phyloP scores from a whole-genome alignment of 2,797 vertebrate genomes.

The Scomberomorus guttatus region DNA sequence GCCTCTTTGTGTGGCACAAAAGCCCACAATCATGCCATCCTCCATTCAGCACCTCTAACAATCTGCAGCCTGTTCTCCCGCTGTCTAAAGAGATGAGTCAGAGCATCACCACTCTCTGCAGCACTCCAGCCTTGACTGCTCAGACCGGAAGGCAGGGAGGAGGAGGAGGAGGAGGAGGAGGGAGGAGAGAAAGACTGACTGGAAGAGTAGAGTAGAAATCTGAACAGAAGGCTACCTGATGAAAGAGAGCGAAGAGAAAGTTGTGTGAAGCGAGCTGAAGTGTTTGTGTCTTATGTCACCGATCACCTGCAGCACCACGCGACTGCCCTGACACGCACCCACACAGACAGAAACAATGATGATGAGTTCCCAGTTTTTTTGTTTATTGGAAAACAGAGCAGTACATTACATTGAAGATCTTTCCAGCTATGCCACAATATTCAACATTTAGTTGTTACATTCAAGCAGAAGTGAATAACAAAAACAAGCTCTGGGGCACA shows the following conservation, averaged over 20 bases:
- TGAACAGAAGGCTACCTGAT: neutral
- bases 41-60: slow-evolving; percentile 52
- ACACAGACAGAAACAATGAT: slow-evolving; percentile 18
- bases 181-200: neutral
- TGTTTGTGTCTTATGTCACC: slow-evolving; percentile 14
- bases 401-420: slow-evolving; percentile 2
- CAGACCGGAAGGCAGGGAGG: slow-evolving; percentile 1
- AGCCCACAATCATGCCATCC: slow-evolving; percentile 61
- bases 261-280: neutral
- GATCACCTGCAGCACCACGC: slow-evolving; percentile 48
- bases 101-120: slow-evolving; percentile 35
- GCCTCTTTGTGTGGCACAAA: slow-evolving; percentile 66
- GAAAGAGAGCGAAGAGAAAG: neutral
- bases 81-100: slow-evolving; percentile 74
- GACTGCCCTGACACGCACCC: neutral
- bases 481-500: slow-evolving; percentile 7
- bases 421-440: slow-evolving; percentile 5
- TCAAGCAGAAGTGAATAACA: slow-evolving; percentile 16
- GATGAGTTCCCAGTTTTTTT: slow-evolving; percentile 46
- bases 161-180: slow-evolving; percentile 3
- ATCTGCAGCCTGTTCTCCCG: slow-evolving; percentile 50
- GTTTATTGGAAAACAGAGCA: slow-evolving; percentile 72
- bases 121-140: slow-evolving; percentile 33
- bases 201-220: slow-evolving; percentile 18
- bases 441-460: neutral